A percentile compares a stretch with the other conserved stretches of the same genome.
Evolutionary conservation across 2,888 invertebrate genomes (phyloP).

Genomic region (Oxytorus armatus): DNA sequence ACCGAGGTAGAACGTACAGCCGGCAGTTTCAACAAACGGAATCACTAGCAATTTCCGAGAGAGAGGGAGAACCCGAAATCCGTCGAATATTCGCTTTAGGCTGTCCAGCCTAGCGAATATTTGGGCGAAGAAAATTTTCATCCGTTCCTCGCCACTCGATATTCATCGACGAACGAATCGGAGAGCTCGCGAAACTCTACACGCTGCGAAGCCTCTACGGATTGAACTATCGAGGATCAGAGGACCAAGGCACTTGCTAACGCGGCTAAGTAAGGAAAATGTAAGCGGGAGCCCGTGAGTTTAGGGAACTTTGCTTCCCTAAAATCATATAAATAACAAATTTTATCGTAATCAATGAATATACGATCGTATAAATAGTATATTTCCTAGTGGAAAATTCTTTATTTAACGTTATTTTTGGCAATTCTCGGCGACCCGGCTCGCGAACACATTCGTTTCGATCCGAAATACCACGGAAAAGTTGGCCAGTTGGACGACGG

Average conservation of each 20-base stretch:
- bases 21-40: constrained; percentile 57
- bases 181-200: constrained; percentile 3
- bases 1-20: constrained; percentile 23
- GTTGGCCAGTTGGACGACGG: constrained; percentile 25
- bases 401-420: too few species aligned
- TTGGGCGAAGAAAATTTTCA: constrained; percentile 54
- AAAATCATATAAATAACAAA: too few species aligned
- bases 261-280: constrained; percentile 13
- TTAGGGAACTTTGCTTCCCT: too few species aligned
- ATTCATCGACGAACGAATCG: constrained; percentile 42
- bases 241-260: neutral
- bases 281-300: too few species aligned
- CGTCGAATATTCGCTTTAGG: constrained; percentile 61
- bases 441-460: constrained; percentile 14
- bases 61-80: constrained; percentile 19
- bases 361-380: too few species aligned
- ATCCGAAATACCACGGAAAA: constrained; percentile 26
- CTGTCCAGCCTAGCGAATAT: constrained; percentile 62
- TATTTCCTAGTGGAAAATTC: too few species aligned
- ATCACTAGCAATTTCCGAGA: constrained; percentile 59
- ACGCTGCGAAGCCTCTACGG: constrained; percentile 16
- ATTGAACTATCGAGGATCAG: constrained; percentile 30
- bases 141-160: constrained; percentile 37
- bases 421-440: constrained; percentile 4
- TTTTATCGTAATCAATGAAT: too few species aligned